A percentile compares a stretch with the other conserved stretches of the same genome.
phyloP scores from a whole-genome alignment of 2,113 vertebrate genomes.

The Dipodomys merriami region DNA sequence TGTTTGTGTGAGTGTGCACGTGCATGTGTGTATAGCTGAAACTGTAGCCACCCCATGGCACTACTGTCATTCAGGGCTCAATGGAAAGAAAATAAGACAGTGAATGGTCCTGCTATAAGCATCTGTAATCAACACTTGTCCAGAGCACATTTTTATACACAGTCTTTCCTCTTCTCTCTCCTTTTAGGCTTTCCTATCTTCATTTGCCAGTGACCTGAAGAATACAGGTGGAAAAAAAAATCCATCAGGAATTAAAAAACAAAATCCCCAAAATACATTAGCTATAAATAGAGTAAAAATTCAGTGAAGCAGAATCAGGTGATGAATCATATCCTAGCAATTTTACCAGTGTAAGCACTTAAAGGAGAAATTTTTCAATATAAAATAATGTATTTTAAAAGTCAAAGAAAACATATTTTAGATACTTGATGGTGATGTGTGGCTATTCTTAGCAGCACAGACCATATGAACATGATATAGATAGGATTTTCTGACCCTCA shows the following conservation, averaged over 20 bases:
- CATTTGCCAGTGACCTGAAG: conserved; percentile 8
- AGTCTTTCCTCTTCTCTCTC: background rate
- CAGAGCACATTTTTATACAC: background rate
- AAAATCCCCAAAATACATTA: conserved; percentile 15
- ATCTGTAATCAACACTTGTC: background rate
- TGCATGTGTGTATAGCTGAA: background rate
- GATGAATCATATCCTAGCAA: conserved; percentile 56
- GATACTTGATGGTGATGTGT: background rate
- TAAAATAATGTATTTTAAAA: conserved; percentile 55
- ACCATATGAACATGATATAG: background rate
- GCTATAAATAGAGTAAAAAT: conserved; percentile 68
- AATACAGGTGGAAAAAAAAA: conserved; percentile 35
- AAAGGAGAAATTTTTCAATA: conserved; percentile 51
- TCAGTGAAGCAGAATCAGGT: conserved; percentile 59
- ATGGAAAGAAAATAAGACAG: background rate
- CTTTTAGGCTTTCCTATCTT: conserved; percentile 22
- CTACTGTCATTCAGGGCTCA: background rate
- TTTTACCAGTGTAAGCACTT: conserved; percentile 69
- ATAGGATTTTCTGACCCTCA: background rate
- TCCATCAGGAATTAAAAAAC: conserved; percentile 65
- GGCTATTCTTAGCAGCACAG: background rate
- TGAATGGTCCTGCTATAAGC: background rate
- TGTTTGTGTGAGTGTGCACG: background rate
- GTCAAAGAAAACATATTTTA: conserved; percentile 59
- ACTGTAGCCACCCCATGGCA: background rate